Conservation (phyloP, 1,140 invertebrate genomes). For the Saccostrea echinata region DNA sequence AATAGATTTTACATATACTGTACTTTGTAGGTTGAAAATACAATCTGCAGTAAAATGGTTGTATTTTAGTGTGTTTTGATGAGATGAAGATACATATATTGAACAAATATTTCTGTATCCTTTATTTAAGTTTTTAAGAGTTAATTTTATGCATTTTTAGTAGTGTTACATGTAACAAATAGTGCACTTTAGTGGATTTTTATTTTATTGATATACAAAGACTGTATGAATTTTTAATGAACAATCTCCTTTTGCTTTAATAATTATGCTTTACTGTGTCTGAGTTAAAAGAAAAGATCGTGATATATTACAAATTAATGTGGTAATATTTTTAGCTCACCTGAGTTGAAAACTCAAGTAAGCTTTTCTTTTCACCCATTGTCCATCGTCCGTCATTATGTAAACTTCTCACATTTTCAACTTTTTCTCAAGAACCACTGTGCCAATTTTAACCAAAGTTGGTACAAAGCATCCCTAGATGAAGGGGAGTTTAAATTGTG, state of each 20-base stretch:
- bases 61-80: not conserved
- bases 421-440: too few species aligned
- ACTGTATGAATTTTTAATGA: not conserved
- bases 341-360: too few species aligned
- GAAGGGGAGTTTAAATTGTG: too few species aligned
- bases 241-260: not conserved
- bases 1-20: not conserved
- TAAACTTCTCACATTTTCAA: too few species aligned
- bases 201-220: not conserved
- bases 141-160: not conserved
- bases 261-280: not conserved
- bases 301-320: too few species aligned
- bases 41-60: conserved; percentile 12
- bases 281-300: too few species aligned
- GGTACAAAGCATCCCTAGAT: too few species aligned
- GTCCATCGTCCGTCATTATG: too few species aligned
- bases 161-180: not conserved
- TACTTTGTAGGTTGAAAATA: conserved; percentile 11
- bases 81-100: not conserved
- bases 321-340: too few species aligned
- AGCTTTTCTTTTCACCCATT: too few species aligned
- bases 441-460: too few species aligned
- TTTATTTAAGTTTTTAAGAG: too few species aligned
- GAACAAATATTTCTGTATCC: not conserved
- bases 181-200: not conserved